Evolutionary conservation across 2,797 vertebrate genomes (phyloP).

Genomic region (Gambusia yucatana): DNA sequence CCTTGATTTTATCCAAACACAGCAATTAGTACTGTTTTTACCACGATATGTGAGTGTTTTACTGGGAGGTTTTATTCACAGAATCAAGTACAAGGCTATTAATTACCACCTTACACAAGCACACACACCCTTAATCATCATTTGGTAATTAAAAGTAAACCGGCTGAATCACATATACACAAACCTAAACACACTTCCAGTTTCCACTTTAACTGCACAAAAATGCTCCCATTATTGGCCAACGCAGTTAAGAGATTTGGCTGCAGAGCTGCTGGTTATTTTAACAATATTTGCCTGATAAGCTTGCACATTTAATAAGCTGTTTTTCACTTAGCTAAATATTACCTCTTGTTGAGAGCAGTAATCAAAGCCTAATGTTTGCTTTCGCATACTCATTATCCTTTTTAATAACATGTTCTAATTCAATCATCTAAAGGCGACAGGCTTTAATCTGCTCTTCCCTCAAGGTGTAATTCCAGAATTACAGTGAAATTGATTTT

Average conservation of each 20-base stretch:
- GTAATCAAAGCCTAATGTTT: conserved; percentile 77
- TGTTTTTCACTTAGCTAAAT: conserved; percentile 69
- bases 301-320: conserved; percentile 72
- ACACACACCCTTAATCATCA: neutral
- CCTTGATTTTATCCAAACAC: conserved; percentile 13
- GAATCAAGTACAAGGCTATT: conserved; percentile 29
- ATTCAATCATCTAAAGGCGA: conserved; percentile 74
- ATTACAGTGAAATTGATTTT: conserved; percentile 69
- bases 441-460: conserved; percentile 67
- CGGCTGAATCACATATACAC: neutral
- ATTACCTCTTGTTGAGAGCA: conserved; percentile 72
- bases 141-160: conserved; percentile 34
- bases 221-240: conserved; percentile 49
- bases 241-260: conserved; percentile 55
- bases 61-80: conserved; percentile 16
- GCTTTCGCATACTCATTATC: conserved; percentile 77
- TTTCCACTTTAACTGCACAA: conserved; percentile 49
- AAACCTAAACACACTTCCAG: conserved; percentile 5
- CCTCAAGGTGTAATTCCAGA: conserved; percentile 69
- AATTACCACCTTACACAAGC: conserved; percentile 30
- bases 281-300: conserved; percentile 70
- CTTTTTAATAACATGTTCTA: conserved; percentile 79
- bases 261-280: conserved; percentile 56
- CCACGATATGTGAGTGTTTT: conserved; percentile 4
- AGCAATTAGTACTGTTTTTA: conserved; percentile 24